These are phyloP conservation scores for Drosophila carrolli DNA, from an alignment of 1,140 invertebrate genomes.

Conservation along the genomic window DNA sequence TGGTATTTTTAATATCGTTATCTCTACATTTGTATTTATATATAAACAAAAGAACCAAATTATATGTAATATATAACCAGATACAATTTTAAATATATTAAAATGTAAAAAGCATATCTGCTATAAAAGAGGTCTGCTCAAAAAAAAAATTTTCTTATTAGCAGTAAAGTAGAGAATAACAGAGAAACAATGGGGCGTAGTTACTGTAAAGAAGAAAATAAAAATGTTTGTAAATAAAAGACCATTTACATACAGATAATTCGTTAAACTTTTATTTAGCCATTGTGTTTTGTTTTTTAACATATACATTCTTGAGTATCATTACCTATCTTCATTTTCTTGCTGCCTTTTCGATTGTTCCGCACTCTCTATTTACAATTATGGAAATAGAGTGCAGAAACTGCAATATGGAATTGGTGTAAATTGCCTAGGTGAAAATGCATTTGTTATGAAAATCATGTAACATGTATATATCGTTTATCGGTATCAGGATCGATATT, in stretches of 20 bases:
- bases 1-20: no score
- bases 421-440: constrained; percentile 65
- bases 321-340: constrained; percentile 41
- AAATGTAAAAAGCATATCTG: no score
- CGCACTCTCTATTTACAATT: constrained; percentile 21
- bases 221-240: background rate
- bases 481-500: constrained; percentile 39
- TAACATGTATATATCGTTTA: constrained; percentile 35
- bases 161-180: no score
- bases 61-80: no score
- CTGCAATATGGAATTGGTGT: constrained; percentile 42
- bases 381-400: constrained; percentile 34
- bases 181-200: no score
- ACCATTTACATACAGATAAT: constrained; percentile 19
- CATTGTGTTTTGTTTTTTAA: constrained; percentile 59
- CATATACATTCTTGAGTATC: constrained; percentile 74
- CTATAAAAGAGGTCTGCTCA: no score
- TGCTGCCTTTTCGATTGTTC: constrained; percentile 24
- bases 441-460: constrained; percentile 46
- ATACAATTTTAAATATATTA: no score
- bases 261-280: constrained; percentile 74
- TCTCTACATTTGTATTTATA: no score
- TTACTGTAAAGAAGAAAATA: no score
- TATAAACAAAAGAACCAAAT: no score
- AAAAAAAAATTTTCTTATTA: no score